Base-by-base conservation (phyloP, 2,797 vertebrate species). In the Channa striata region DNA sequence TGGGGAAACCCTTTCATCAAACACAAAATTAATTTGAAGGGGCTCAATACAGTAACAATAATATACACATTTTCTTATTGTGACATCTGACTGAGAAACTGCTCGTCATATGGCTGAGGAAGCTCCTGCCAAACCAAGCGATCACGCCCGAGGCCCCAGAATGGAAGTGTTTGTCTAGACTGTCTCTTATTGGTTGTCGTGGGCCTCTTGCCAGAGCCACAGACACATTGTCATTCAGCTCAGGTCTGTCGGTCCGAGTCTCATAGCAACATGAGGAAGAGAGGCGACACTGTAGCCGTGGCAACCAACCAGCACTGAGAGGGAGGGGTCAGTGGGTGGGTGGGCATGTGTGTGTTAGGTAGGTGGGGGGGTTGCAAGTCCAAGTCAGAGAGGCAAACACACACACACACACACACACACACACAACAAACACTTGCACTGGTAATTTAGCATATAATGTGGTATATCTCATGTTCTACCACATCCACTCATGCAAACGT, bases 231-330 rank as follows among this genome's bases (percentile, higher is more conserved):
- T 90, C 89, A 90, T 91, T 92, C 91, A 83, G 86, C 87, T 90
- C 91, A 91, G 89, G 90, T 91, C 84, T 87, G 87, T 86, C 77
- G 87, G 84, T 91, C 88, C 85, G 80, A 90, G 88, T 90, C 90
- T 90, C 90, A 89, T 90, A 90, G 91, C 91, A 92, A 93, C 90
- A 88, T 89, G 86, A 89, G 83, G 89, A 91, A 89, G 86, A 89
- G 84, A 87, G 84, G 87, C 82, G 86, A 91, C 89, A 91, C 87
- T 85, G 89, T 93, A 89, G 85, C 89, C 84, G 74, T 91, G 89
- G 90, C 88, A 93, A 93, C 90, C 87, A 90, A 89, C 89, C 88
- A 91, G 89, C 69, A 57, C 85, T 42, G 78, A 87, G 81, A 86
- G 84, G 87, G 83, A 81, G 87, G 87, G 86, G 82, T 89, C 74